Evolutionary conservation across 1,140 invertebrate species (phyloP), one percentile per base, ranked within the genome.

Genomic region (Drosophila arawakana): DNA sequence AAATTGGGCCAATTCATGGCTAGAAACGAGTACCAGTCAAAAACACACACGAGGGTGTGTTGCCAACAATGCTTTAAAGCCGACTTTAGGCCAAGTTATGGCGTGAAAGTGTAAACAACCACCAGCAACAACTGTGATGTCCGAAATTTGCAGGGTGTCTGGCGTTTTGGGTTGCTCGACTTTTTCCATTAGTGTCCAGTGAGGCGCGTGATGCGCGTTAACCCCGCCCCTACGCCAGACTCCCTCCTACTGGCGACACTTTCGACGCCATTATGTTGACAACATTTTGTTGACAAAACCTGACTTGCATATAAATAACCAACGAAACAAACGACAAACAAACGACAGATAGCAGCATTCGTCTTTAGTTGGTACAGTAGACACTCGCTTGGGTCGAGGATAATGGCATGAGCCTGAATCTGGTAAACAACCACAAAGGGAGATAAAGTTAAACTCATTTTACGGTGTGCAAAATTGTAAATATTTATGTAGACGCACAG

Each of bases 361-460:
- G 61, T 52, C 58, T 68, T 25, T 43, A 21, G 60, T n/a, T 5
- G 54, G 39, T 11, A 30, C 25, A 30, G 25, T 30, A 30, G 25
- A 6, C 25, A 30, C 25, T 30, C 25, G 35, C 15, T 13, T n/a
- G 30, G 39, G 11, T 5, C 13, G 2, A 52, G 55, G 70, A 67
- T 59, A 52, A 58, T 58, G 47, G 71, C 46, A 62, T 74, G 50
- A 62, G 58, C 61, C 70, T 63, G 72, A 59, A 73, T 88, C 71
- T 74, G 77, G 76, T 78, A 90, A 90, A 90, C 89, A 90, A 90
- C 86, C 86, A 78, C 86, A 90, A 78, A 75, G 76, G 66, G 71
- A 85, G 81, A 90, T 90, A 90, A 89, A 89, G 76, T 90, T 85
- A 80, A 90, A 90, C 85, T 89, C 73, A 89, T 89, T 90, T 90